These are phyloP conservation scores for Rostratula benghalensis DNA, from an alignment of 2,113 vertebrate species.

Conservation along the genomic window DNA sequence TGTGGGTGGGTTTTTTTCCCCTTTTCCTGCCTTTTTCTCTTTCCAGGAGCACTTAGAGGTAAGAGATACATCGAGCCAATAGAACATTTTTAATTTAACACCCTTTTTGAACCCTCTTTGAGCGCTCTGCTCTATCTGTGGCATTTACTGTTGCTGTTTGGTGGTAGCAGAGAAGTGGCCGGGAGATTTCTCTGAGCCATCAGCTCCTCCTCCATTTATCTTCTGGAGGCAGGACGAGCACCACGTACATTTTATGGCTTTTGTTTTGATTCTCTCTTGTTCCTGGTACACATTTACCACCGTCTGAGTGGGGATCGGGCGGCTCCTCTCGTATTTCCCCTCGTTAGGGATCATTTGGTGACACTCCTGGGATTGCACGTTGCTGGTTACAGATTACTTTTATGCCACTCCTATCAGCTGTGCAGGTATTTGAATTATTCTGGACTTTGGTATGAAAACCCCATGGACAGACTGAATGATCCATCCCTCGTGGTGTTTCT, in stretches of 20 bases:
- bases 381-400: neutral
- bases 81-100: neutral
- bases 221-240: neutral
- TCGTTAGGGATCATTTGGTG: neutral
- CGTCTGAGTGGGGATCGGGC: neutral
- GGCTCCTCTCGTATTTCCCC: neutral
- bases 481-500: neutral
- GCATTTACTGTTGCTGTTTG: neutral
- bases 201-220: fast-evolving
- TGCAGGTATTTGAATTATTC: neutral
- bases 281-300: fast-evolving
- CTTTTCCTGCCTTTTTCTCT: neutral
- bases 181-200: neutral
- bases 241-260: neutral
- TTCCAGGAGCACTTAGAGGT: neutral
- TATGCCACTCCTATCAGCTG: fast-evolving
- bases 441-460: neutral
- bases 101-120: neutral
- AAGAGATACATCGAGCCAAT: neutral
- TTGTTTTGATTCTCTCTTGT: neutral
- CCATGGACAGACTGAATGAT: neutral
- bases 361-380: fast-evolving
- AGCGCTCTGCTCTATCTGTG: fast-evolving
- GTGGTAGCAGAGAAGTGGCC: neutral
- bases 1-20: neutral